Percentiles rank a stretch among this genome's conserved stretches.
These are phyloP conservation scores for Panagrolaimus sp. DNA, from an alignment of 1,140 invertebrate species.

Conservation along the genomic window DNA sequence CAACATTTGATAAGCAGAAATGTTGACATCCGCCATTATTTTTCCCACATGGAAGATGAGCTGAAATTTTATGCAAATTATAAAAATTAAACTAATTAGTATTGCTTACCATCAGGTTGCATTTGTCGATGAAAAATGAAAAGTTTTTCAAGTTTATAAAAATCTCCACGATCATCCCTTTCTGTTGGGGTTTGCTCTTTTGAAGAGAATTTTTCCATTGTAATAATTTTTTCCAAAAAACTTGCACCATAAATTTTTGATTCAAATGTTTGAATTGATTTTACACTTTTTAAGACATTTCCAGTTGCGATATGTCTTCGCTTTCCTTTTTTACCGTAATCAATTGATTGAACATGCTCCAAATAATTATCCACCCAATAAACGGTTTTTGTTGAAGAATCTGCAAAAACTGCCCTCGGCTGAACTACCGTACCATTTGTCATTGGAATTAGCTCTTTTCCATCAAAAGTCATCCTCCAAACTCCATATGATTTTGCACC, in stretches of 20 bases:
- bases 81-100: too few relatives aligned
- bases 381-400: background rate
- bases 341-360: background rate
- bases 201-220: background rate
- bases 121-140: conserved; percentile 1
- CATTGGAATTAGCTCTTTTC: background rate
- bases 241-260: conserved; percentile 1
- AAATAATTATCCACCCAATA: conserved; percentile 14
- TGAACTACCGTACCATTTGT: background rate
- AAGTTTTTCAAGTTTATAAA: background rate
- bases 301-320: background rate
- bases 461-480: background rate
- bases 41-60: background rate
- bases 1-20: background rate
- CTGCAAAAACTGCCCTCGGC: background rate
- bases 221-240: background rate
- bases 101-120: background rate
- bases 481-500: background rate
- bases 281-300: conserved; percentile 2
- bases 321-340: background rate
- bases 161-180: background rate
- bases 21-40: conserved; percentile 11
- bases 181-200: too few relatives aligned
- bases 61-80: too few relatives aligned
- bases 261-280: background rate